Evolutionary conservation across 2,888 invertebrate species (phyloP).

Genomic region (Adela reaumurella): DNA sequence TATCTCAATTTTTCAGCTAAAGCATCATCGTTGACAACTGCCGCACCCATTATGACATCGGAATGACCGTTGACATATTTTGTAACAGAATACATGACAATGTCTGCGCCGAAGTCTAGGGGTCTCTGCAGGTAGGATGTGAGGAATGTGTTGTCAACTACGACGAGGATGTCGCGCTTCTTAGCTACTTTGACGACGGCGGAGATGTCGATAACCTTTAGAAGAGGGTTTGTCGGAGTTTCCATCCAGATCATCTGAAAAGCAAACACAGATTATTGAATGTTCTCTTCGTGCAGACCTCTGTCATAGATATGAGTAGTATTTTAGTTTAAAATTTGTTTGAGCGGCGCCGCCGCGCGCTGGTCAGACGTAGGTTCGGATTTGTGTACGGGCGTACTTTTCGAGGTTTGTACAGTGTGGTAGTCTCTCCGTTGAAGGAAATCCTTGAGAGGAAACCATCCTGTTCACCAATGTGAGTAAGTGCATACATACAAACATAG

Average conservation of each 20-base stretch:
- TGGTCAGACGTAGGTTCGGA: no score
- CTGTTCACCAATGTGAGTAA: no score
- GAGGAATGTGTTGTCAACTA: conserved; percentile 93
- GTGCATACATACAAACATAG: no score
- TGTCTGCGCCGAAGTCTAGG: conserved; percentile 84
- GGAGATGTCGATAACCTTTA: conserved; percentile 86
- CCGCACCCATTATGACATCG: conserved; percentile 95
- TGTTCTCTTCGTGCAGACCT: no score
- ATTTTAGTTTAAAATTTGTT: no score
- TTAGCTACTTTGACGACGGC: conserved; percentile 60
- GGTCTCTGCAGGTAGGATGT: conserved; percentile 90
- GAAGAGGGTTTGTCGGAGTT: conserved; percentile 91
- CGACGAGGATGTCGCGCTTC: conserved; percentile 62
- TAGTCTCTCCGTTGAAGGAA: no score
- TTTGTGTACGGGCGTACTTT: no score
- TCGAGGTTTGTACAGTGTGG: no score
- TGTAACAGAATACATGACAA: conserved; percentile 87
- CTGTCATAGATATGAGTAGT: no score
- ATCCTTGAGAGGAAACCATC: no score
- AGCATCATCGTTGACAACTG: conserved; percentile 68
- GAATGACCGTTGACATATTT: conserved; percentile 99
- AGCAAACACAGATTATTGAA: no score
- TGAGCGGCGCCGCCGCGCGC: no score
- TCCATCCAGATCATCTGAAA: conserved; percentile 87
- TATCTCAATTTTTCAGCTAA: conserved; percentile 72